Conservation (phyloP, 2,113 vertebrate genomes). For the Hemiscyllium ocellatum region DNA sequence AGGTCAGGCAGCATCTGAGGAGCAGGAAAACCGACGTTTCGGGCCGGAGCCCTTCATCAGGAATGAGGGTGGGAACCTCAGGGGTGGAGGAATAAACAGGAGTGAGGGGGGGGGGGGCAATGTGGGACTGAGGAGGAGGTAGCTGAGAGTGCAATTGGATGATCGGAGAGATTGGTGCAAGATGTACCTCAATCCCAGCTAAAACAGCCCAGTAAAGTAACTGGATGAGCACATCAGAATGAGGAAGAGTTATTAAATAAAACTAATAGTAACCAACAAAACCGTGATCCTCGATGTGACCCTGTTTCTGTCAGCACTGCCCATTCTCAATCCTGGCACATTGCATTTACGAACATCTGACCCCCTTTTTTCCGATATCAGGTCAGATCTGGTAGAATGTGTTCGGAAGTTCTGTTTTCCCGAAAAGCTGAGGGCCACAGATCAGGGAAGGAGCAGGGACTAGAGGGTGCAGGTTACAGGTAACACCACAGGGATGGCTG, state of each 20-base stretch:
- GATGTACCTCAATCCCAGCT: not conserved
- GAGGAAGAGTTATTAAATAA: not conserved
- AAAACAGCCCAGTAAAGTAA: not conserved
- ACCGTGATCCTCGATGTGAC: no score
- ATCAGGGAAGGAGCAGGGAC: not conserved
- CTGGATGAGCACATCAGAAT: not conserved
- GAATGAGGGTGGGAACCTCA: no score
- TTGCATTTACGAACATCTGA: not conserved
- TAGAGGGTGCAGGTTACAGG: not conserved
- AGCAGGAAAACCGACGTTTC: no score
- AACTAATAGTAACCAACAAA: not conserved
- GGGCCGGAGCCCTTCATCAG: no score
- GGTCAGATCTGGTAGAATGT: not conserved
- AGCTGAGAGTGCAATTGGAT: no score
- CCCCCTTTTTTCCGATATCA: not conserved
- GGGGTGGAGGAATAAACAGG: no score
- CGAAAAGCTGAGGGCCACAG: not conserved
- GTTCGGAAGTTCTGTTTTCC: not conserved
- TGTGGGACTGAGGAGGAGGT: no score
- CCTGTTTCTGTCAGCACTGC: not conserved
- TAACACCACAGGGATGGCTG: no score
- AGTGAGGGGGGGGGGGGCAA: no score
- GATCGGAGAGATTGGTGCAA: not conserved
- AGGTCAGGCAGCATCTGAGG: no score
- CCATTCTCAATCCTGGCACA: not conserved